Conservation (phyloP, 1,140 invertebrate species). For the Papilio aristodemus region DNA sequence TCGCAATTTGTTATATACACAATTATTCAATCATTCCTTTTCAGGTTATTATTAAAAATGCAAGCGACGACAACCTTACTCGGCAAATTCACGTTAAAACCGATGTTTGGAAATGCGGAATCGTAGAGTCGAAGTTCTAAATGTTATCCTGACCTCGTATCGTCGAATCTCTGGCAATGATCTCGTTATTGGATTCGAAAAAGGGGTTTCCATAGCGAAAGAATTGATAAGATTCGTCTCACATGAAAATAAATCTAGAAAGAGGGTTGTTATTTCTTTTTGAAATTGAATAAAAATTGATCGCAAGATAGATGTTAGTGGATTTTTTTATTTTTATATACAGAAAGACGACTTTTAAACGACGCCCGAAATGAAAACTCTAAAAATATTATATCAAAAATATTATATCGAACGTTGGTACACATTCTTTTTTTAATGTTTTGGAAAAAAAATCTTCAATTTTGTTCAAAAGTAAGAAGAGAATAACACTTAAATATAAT, state of each 20-base stretch:
- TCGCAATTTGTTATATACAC: too few species aligned
- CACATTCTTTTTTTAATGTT: too few species aligned
- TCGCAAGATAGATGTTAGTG: not conserved
- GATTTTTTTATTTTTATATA: too few species aligned
- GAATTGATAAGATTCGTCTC: constrained; percentile 17
- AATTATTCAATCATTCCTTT: too few species aligned
- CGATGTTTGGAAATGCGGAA: not conserved
- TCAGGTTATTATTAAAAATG: not conserved
- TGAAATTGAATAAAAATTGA: constrained; percentile 11
- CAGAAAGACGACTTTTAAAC: too few species aligned
- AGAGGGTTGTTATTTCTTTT: constrained; percentile 5
- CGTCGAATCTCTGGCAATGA: constrained; percentile 4
- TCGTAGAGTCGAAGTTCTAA: not conserved
- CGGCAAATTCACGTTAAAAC: constrained; percentile 5
- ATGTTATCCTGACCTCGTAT: constrained; percentile 4
- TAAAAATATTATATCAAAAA: too few species aligned
- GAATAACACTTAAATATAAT: not conserved
- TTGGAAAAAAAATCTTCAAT: too few species aligned
- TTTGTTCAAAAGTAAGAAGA: too few species aligned
- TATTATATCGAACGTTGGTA: too few species aligned
- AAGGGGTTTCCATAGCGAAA: constrained; percentile 5
- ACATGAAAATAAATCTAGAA: not conserved
- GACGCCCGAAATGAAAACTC: too few species aligned
- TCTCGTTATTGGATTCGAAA: constrained; percentile 8
- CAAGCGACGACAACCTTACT: not conserved